Conservation (phyloP, 2,888 invertebrate species). For the Ischnus inquisitorius region DNA sequence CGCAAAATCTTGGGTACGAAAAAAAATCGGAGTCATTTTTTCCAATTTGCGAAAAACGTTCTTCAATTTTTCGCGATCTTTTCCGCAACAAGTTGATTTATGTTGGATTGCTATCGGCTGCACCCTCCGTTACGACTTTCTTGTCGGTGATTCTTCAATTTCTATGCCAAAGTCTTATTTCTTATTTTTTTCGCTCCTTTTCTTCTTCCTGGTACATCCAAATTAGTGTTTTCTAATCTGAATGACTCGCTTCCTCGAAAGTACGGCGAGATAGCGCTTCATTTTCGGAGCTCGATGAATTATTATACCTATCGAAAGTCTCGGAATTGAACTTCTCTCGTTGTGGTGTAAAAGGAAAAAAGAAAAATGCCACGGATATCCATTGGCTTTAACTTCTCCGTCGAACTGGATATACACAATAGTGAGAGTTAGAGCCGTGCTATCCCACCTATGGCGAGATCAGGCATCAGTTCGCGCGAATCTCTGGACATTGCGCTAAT, state of each 20-base stretch:
- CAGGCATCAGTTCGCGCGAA: conserved; percentile 52
- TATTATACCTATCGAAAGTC: too few species aligned
- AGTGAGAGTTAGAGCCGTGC: not conserved
- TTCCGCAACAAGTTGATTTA: not conserved
- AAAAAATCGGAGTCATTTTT: too few species aligned
- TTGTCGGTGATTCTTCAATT: not conserved
- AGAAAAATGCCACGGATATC: not conserved
- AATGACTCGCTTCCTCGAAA: too few species aligned
- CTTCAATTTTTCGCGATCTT: too few species aligned
- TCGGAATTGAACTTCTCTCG: not conserved
- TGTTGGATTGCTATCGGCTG: not conserved
- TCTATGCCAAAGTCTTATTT: not conserved
- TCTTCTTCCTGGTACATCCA: too few species aligned
- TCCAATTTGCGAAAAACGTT: too few species aligned
- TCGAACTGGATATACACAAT: conserved; percentile 64
- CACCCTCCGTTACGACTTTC: not conserved
- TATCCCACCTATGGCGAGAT: not conserved
- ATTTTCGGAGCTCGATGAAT: not conserved
- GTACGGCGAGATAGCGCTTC: not conserved
- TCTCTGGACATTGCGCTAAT: conserved; percentile 72
- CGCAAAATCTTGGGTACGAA: too few species aligned
- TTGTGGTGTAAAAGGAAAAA: not conserved
- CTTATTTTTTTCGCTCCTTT: not conserved
- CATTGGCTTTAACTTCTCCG: conserved; percentile 18
- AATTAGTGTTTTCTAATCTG: not conserved